A percentile compares a stretch with the other conserved stretches of the same genome.
phyloP scores from a whole-genome alignment of 2,113 vertebrate genomes.

The Callopanchax toddi region DNA sequence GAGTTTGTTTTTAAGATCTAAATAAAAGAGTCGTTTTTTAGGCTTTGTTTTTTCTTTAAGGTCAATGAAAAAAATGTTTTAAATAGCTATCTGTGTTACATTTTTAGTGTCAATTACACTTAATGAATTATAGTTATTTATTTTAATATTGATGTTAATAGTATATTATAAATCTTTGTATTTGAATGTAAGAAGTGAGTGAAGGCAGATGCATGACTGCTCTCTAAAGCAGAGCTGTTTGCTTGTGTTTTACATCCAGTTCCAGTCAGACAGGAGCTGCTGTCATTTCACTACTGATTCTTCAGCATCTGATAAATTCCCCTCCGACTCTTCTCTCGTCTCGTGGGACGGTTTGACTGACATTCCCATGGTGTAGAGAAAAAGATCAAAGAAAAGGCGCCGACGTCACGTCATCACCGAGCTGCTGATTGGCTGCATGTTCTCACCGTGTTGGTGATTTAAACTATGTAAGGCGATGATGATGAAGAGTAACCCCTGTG shows the following conservation, averaged over 20 bases:
- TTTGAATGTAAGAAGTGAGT: no score
- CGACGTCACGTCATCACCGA: background rate
- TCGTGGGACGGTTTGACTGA: conserved; percentile 33
- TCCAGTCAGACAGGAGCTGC: conserved; percentile 23
- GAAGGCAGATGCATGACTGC: no score
- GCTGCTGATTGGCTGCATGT: background rate
- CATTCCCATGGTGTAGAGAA: conserved; percentile 27
- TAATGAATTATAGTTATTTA: no score
- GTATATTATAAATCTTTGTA: no score
- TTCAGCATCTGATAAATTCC: conserved; percentile 45
- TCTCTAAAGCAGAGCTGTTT: background rate
- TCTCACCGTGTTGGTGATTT: conserved; percentile 8
- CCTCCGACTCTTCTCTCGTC: conserved; percentile 46
- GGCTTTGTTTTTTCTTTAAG: background rate
- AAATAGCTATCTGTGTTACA: no score
- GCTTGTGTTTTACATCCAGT: no score
- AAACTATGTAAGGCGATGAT: conserved; percentile 23
- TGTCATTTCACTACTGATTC: conserved; percentile 49
- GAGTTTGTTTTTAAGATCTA: background rate
- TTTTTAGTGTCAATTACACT: no score
- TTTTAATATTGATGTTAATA: conserved; percentile 1
- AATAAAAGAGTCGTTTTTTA: background rate
- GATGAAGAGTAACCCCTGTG: conserved; percentile 26
- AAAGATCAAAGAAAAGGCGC: background rate
- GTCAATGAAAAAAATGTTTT: no score